Percentiles rank a stretch among this genome's conserved stretches.
phyloP scores from a whole-genome alignment of 2,888 invertebrate species.

The Linyphia triangularis region DNA sequence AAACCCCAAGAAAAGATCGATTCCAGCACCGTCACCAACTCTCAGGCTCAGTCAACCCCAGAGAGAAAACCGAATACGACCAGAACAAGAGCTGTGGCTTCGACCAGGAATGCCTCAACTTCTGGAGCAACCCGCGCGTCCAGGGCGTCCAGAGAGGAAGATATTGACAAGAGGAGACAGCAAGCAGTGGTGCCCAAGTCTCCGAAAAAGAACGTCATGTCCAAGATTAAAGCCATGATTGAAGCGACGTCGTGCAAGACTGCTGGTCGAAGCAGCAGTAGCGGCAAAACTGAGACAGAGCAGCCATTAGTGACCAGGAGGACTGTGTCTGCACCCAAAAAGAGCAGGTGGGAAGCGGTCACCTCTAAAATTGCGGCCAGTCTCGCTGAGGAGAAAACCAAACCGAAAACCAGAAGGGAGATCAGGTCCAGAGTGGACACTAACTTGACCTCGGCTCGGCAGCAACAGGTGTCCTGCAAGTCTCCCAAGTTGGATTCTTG shows the following conservation, averaged over 20 bases:
- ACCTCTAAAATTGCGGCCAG: constrained; percentile 89
- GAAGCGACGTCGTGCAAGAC: constrained; percentile 80
- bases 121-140: neutral
- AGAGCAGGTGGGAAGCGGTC: constrained; percentile 89
- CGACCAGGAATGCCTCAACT: neutral
- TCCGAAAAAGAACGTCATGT: constrained; percentile 88
- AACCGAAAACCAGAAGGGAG: constrained; percentile 87
- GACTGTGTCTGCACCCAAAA: constrained; percentile 81
- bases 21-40: neutral
- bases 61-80: constrained; percentile 44
- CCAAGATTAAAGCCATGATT: constrained; percentile 88
- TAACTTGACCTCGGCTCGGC: constrained; percentile 67
- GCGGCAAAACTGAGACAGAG: constrained; percentile 79
- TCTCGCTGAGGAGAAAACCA: constrained; percentile 85
- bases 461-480: constrained; percentile 37
- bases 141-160: constrained; percentile 25
- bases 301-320: constrained; percentile 78
- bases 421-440: constrained; percentile 89
- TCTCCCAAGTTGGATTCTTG: constrained; percentile 56
- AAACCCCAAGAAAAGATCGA: constrained; percentile 23
- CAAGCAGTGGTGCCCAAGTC: constrained; percentile 83
- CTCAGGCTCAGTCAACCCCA: constrained; percentile 47
- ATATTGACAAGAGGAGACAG: constrained; percentile 38
- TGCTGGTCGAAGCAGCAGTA: constrained; percentile 78
- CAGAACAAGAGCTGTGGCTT: neutral